Base-by-base conservation (phyloP, 2,797 vertebrate species). In the Dipus sagitta region DNA sequence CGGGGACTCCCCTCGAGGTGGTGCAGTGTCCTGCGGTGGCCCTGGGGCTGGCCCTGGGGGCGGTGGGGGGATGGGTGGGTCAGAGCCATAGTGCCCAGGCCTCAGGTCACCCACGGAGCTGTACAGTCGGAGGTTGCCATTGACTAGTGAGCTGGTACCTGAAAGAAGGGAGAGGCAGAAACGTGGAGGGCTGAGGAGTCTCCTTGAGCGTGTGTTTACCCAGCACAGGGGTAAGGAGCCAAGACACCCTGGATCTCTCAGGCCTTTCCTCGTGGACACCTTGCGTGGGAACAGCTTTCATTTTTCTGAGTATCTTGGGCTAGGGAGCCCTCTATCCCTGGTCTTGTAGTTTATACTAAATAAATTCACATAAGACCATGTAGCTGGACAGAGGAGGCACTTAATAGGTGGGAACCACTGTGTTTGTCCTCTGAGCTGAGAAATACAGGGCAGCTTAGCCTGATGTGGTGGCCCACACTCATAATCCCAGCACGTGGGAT, bases 91-190 rank as follows among this genome's bases (percentile, higher is more conserved):
- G 38, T 97, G 96, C 71, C 87, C 96, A 0, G 97, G 97, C 90
- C 98, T 96, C 86, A 98, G 96, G 97, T 98, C 98, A 26, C 98
- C 98, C 94, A 92, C 97, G 0, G 98, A 98, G 96, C 98, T 98
- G 96, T 98, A 98, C 71, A 98, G 87, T 0, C 98, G 98, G 78
- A 97, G 95, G 92, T 95, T 98, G 67, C 98, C 98, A 11, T 98
- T 98, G 93, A 98, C 28, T 13, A 98, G 97, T 1, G 97, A 91
- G 96, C 95, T 83, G 34, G 96, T 92, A 30, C 97, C 98, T 98
- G 95, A 26, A 91, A 87, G 96, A 78, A 94, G 72, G 47, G 77
- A 93, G 0, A 7, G 58, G 60, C 88, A 52, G 90, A 90, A 75
- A 67, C 81, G 0, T 1, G 26, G 93, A 94, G 70, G 86, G 21